Evolutionary conservation across 2,797 vertebrate genomes (phyloP).

Genomic region (Anas flavirostris): DNA sequence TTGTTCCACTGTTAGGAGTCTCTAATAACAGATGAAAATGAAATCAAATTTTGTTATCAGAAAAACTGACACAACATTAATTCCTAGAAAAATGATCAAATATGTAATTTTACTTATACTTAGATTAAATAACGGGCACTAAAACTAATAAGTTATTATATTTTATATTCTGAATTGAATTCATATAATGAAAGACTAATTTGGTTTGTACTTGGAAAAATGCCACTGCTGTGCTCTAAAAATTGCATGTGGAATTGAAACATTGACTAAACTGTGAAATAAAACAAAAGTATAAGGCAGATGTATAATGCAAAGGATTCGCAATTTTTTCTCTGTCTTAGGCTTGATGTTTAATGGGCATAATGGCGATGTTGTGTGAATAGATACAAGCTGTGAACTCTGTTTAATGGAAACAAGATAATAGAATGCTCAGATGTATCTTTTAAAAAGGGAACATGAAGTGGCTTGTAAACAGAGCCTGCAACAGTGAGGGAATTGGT

Average conservation of each 20-base stretch:
- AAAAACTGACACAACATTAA: neutral
- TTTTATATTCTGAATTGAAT: neutral
- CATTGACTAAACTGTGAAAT: conserved; percentile 13
- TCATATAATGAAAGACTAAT: conserved; percentile 37
- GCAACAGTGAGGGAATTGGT: neutral
- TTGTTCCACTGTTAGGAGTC: neutral
- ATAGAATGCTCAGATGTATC: neutral
- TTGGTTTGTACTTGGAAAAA: conserved; percentile 50
- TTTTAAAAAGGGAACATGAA: neutral
- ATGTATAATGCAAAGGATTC: neutral
- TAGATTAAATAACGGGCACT: conserved; percentile 5
- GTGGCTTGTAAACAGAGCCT: neutral
- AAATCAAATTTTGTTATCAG: conserved; percentile 14
- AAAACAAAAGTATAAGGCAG: neutral
- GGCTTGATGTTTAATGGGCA: neutral
- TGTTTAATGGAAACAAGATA: neutral
- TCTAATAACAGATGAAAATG: conserved; percentile 2
- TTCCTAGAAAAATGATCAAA: conserved; percentile 32
- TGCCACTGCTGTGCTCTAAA: conserved; percentile 6
- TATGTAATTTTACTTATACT: neutral
- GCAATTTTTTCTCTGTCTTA: neutral
- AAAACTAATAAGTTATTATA: neutral
- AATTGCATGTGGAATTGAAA: neutral
- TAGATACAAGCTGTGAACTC: neutral
- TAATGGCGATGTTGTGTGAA: neutral